phyloP scores from a whole-genome alignment of 2,113 vertebrate genomes.

The Gymnogyps californianus region DNA sequence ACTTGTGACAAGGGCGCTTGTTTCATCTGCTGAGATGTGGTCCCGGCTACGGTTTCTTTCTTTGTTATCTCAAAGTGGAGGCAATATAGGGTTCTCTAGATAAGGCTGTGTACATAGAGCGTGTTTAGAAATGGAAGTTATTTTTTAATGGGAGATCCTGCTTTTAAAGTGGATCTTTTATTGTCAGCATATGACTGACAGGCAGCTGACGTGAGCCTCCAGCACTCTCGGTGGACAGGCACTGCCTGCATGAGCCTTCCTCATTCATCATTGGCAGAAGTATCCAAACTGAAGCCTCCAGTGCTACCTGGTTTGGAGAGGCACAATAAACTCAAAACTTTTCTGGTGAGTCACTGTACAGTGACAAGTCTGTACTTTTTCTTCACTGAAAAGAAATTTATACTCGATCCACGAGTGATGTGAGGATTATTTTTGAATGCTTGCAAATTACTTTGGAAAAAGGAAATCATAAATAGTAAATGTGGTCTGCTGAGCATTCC shows the following conservation, averaged over 20 bases:
- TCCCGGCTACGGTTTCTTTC: background rate
- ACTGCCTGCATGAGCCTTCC: rapidly evolving
- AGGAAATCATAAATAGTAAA: background rate
- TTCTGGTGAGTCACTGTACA: background rate
- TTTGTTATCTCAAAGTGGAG: background rate
- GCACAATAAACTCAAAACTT: background rate
- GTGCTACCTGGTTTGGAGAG: background rate
- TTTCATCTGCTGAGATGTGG: background rate
- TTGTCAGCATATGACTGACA: background rate
- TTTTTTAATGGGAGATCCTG: background rate
- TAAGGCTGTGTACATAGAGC: background rate
- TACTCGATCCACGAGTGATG: background rate
- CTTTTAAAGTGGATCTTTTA: background rate
- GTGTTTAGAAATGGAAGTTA: background rate
- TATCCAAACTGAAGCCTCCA: background rate
- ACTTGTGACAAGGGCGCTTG: rapidly evolving
- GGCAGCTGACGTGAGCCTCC: background rate
- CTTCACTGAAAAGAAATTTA: background rate
- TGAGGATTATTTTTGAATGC: background rate
- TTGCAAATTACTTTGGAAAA: background rate
- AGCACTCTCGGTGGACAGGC: background rate
- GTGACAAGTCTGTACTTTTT: background rate
- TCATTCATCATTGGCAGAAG: background rate
- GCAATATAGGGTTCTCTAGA: background rate
- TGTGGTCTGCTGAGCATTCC: background rate